Conservation (phyloP, 2,888 invertebrate genomes). For the Metellina segmentata region DNA sequence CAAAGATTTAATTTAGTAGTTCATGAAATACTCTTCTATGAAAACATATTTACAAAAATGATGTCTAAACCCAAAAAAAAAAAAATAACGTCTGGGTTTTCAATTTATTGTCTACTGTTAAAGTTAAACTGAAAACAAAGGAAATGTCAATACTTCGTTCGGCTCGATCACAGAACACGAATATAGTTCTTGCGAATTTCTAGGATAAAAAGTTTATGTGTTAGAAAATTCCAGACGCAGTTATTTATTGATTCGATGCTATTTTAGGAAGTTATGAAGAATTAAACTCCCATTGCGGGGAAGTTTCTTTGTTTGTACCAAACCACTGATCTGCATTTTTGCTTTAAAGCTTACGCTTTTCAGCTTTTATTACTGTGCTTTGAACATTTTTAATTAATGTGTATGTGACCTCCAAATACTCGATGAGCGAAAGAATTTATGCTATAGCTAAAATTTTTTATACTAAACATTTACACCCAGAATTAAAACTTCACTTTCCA, state of each 20-base stretch:
- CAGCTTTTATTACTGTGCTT: background rate
- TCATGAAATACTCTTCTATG: no score
- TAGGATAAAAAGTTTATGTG: background rate
- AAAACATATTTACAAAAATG: no score
- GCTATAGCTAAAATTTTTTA: background rate
- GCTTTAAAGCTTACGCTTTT: background rate
- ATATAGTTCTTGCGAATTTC: background rate
- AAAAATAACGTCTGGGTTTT: background rate
- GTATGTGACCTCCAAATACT: background rate
- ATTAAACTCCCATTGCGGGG: background rate
- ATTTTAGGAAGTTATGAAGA: constrained; percentile 41
- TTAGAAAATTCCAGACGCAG: background rate
- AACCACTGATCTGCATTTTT: background rate
- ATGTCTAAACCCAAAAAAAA: background rate
- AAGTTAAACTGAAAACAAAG: background rate
- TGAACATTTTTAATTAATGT: no score
- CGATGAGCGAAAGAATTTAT: background rate
- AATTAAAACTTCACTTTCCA: background rate
- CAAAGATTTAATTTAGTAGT: no score
- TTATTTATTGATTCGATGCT: constrained; percentile 38
- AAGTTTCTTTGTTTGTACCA: background rate
- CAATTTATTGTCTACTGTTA: background rate
- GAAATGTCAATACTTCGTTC: background rate
- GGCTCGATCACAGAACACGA: background rate
- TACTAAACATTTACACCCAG: background rate